Evolutionary conservation across 1,140 invertebrate species (phyloP), one percentile per base, ranked within the genome.

Genomic region (Vanessa atalanta): DNA sequence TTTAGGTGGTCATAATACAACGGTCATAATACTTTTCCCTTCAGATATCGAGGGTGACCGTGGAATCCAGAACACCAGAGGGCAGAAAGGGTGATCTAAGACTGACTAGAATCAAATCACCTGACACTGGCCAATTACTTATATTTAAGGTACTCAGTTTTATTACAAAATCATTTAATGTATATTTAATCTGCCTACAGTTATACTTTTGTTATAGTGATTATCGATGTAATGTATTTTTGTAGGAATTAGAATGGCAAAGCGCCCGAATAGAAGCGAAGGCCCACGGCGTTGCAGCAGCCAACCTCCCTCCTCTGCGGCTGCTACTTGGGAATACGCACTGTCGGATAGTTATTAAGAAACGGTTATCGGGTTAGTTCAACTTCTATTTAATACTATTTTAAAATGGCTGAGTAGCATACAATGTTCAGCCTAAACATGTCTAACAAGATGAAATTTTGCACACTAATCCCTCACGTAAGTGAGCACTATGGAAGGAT

Each of bases 281-380:
- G 84, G 97, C 97, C 65, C 96, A 96, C 48, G 95, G 95, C 82
- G 96, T 96, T 83, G 95, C 95, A 75, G 96, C 97, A 81, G 95
- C 95, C 77, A 95, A 96, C 73, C 92, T 98, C 66, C 98, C 98
- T 3, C 99, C 99, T 0, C 93, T 99, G 16, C 94, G 98, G 78
- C 93, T 99, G 65, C 95, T 99, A 57, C 98, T 98, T 14, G 99
- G 99, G 93, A 97, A 98, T 93, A 98, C 98, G 7, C 96, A 96
- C 88, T 99, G 99, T 93, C 95, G 98, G 65, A 98, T 99, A 75
- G 98, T 97, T 13, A 98, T 99, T 76, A 99, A 99, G 87, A 99
- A 99, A 93, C 95, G 96, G 86, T 90, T 98, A 43, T 95, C 95
- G 86, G 97, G 97, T 98, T 63, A 64, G 48, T 55, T 55, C 16